Percentiles rank a stretch among this genome's conserved stretches.
These are phyloP conservation scores for Mystacornis crossleyi DNA, from an alignment of 2,113 vertebrate species.

Conservation along the genomic window DNA sequence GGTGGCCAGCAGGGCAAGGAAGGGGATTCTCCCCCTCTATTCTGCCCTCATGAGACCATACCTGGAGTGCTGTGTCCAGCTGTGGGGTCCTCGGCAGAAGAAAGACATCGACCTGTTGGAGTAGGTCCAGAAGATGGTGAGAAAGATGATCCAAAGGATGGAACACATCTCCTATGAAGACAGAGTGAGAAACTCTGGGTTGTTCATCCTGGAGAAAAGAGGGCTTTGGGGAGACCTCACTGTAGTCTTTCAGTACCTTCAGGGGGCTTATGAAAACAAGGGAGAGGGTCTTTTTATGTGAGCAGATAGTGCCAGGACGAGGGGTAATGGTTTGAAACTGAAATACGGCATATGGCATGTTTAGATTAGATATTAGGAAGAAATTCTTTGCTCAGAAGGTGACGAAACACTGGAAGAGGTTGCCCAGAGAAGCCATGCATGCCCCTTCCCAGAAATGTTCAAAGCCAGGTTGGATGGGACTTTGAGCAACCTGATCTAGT, in stretches of 20 bases:
- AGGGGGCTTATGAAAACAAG: not conserved
- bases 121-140: not conserved
- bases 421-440: not conserved
- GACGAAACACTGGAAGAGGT: not conserved
- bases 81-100: not conserved
- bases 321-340: not conserved
- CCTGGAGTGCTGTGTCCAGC: not conserved
- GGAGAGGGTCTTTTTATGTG: not conserved
- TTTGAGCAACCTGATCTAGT: not conserved
- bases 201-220: not conserved
- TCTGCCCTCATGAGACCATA: not conserved
- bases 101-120: not conserved
- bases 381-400: not conserved
- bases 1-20: fast-evolving
- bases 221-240: not conserved
- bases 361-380: not conserved
- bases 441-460: not conserved
- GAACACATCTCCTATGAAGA: not conserved
- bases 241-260: not conserved
- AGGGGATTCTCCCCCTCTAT: not conserved
- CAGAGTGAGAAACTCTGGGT: not conserved
- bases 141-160: not conserved
- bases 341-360: fast-evolving
- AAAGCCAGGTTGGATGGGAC: not conserved
- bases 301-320: too few relatives aligned